phyloP scores from a whole-genome alignment of 2,797 vertebrate species.

The Takifugu rubripes region DNA sequence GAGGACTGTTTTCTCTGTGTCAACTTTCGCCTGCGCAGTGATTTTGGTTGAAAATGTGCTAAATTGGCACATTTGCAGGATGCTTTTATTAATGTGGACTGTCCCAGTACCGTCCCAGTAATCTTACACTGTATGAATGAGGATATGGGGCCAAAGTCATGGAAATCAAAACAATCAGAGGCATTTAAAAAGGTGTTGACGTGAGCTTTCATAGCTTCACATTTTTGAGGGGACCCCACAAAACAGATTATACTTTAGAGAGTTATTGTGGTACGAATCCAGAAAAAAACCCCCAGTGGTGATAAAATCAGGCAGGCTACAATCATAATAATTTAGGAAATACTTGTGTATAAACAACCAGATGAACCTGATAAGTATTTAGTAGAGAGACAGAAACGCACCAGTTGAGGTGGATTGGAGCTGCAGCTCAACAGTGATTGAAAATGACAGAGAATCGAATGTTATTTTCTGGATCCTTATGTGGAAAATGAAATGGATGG shows the following conservation, averaged over 20 bases:
- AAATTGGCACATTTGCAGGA: no score
- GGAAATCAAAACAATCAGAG: slow-evolving; percentile 22
- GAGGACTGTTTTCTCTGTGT: no score
- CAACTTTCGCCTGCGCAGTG: no score
- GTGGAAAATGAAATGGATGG: slow-evolving; percentile 40
- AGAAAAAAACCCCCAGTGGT: slow-evolving; percentile 11
- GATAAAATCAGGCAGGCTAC: slow-evolving; percentile 27
- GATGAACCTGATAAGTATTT: slow-evolving; percentile 24
- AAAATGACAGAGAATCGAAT: slow-evolving; percentile 16
- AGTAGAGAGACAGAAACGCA: slow-evolving; percentile 12
- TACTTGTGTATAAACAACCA: slow-evolving; percentile 26
- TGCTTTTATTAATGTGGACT: no score
- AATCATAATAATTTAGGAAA: slow-evolving; percentile 24
- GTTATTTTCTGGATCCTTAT: slow-evolving; percentile 34
- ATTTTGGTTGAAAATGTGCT: no score
- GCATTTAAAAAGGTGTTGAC: slow-evolving; percentile 12
- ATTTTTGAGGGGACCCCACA: slow-evolving; percentile 7
- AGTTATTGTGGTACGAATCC: background rate
- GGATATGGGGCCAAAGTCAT: no score
- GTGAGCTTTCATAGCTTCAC: slow-evolving; percentile 7
- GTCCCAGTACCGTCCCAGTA: no score
- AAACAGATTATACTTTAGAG: background rate
- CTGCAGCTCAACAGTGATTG: slow-evolving; percentile 12
- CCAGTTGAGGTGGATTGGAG: background rate
- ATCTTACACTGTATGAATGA: no score